phyloP scores from a whole-genome alignment of 2,797 vertebrate genomes.

The Sebastes kiyomatsui region DNA sequence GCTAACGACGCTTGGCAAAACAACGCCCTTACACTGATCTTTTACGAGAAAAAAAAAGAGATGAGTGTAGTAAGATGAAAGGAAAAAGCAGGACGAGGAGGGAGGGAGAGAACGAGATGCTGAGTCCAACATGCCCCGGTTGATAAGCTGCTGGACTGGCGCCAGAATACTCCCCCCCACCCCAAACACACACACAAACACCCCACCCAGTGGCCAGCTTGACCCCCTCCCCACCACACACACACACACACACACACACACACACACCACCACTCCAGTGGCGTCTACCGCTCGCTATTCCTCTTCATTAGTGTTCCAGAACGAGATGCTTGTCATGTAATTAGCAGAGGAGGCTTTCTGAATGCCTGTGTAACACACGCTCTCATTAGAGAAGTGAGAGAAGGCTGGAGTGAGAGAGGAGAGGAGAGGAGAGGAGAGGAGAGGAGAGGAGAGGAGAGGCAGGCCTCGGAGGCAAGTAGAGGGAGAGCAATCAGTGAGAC shows the following conservation, averaged over 20 bases:
- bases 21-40: background rate
- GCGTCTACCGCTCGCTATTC: constrained; percentile 66
- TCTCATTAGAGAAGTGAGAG: constrained; percentile 74
- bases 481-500: constrained; percentile 40
- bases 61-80: constrained; percentile 47
- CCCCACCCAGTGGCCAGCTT: constrained; percentile 40
- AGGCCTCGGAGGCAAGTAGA: constrained; percentile 48
- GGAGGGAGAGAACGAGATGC: constrained; percentile 59
- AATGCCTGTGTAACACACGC: constrained; percentile 69
- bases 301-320: constrained; percentile 83
- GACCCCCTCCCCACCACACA: constrained; percentile 23
- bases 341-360: constrained; percentile 75
- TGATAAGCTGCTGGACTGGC: constrained; percentile 79
- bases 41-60: constrained; percentile 12
- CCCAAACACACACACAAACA: constrained; percentile 23
- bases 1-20: constrained; percentile 2
- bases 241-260: constrained; percentile 4
- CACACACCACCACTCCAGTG: constrained; percentile 50
- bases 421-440: constrained; percentile 10
- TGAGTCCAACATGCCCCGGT: constrained; percentile 62
- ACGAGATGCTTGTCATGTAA: constrained; percentile 81
- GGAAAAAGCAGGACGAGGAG: constrained; percentile 36
- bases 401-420: constrained; percentile 32
- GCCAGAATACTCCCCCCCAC: constrained; percentile 69
- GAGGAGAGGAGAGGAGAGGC: constrained; percentile 28